Evolutionary conservation across 2,888 invertebrate genomes (phyloP), one percentile per base, ranked within the genome.

Genomic region (Oscheius sp.): DNA sequence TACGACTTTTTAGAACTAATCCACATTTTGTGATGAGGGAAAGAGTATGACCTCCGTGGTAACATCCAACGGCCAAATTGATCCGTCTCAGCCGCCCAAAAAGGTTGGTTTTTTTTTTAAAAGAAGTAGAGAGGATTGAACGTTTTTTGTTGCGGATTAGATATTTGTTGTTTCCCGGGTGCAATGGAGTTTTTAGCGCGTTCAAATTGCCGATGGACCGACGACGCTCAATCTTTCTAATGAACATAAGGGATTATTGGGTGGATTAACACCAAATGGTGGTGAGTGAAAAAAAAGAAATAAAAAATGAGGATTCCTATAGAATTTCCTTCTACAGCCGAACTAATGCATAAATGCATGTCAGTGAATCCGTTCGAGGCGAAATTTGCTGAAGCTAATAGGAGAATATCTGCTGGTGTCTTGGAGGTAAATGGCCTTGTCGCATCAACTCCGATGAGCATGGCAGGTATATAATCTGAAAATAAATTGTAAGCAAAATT

Each of bases 311-410:
- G 9, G 6, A 54, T n/a, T 26, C n/a, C 20, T 33, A 17, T 54
- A 78, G 84, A 84, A 44, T 71, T 82, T 44, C 84, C 84, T 9
- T 80, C 83, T 12, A 84, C 84, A 9, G 84, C 84, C 12, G 83
- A 84, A 64, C 74, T 84, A 9, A 84, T 83, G 73, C 82, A 84
- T 49, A 83, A 82, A 68, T 83, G 82, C 67, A 67, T 84, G 36
- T 67, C 76, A n/a, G 79, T 84, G 30, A 84, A 84, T 63, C 84
- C 84, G 20, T 84, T 84, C 68, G 84, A 84, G 54, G 70, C 80
- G 6, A 82, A 83, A 47, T 84, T 84, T 67, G 80, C 81, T n/a
- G 83, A 84, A 64, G 84, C 84, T 20, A 84, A 84, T 68, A 72
- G 80, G 22, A 74, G 73, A 64, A 79, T 68, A 68, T 80, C 67